phyloP scores from a whole-genome alignment of 2,113 vertebrate species.

The Beaufortia kweichowensis region DNA sequence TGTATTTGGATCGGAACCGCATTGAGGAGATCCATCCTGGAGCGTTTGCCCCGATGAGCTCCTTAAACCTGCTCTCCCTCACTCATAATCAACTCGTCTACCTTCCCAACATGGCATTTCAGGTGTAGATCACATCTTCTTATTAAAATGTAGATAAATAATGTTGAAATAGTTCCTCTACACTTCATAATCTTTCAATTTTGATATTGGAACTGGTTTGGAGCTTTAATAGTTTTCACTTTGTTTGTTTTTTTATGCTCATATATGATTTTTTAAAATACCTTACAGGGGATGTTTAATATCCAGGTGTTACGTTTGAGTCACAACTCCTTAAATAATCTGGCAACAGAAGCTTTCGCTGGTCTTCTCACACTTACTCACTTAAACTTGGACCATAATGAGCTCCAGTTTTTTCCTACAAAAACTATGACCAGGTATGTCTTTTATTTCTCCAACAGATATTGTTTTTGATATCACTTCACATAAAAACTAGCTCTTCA shows the following conservation, averaged over 20 bases:
- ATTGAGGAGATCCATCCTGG: slow-evolving; percentile 88
- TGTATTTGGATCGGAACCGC: slow-evolving; percentile 79
- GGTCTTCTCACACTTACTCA: slow-evolving; percentile 81
- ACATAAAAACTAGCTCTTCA: background rate
- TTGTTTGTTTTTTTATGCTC: too few relatives aligned
- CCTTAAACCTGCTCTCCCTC: slow-evolving; percentile 82
- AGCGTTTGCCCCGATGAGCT: slow-evolving; percentile 83
- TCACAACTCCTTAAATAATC: slow-evolving; percentile 84
- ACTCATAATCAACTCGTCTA: slow-evolving; percentile 86
- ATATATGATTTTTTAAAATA: background rate
- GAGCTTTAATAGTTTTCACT: background rate
- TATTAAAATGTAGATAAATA: too few relatives aligned
- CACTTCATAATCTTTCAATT: background rate
- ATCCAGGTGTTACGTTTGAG: slow-evolving; percentile 84
- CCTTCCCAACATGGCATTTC: slow-evolving; percentile 90
- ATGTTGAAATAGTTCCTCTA: too few relatives aligned
- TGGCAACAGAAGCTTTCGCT: slow-evolving; percentile 83
- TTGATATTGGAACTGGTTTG: background rate
- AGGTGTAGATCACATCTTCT: slow-evolving; percentile 63
- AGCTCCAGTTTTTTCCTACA: slow-evolving; percentile 85
- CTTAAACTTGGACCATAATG: slow-evolving; percentile 89
- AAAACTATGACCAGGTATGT: slow-evolving; percentile 80
- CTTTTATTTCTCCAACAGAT: background rate
- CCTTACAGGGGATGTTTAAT: slow-evolving; percentile 86
- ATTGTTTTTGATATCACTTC: too few relatives aligned